phyloP scores from a whole-genome alignment of 30 jellyfish, hydroid and myxozoan species.

The Calvadosia cruxmelitensis region DNA sequence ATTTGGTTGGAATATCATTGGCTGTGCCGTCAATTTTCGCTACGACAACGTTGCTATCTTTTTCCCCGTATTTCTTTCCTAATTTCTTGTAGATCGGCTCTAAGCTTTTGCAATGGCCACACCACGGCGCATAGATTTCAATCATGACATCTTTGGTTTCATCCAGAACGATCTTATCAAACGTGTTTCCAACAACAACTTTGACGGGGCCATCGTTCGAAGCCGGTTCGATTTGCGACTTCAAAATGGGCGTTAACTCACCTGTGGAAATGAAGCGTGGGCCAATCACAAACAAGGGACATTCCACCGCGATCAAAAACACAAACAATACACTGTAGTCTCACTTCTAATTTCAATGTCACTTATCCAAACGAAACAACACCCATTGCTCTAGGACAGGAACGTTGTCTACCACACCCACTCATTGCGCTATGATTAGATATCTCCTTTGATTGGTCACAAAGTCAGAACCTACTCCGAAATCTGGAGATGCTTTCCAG shows the following conservation, averaged over 20 bases:
- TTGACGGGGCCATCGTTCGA: conserved; percentile 81
- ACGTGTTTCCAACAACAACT: conserved; percentile 88
- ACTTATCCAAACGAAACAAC: no score
- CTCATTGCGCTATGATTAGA: no score
- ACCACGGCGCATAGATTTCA: conserved; percentile 99
- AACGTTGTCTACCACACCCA: no score
- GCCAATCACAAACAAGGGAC: no score
- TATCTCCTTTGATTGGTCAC: no score
- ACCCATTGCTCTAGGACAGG: no score
- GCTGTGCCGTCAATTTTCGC: conserved; percentile 96
- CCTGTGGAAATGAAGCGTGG: conserved; percentile 54
- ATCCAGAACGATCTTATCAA: conserved; percentile 86
- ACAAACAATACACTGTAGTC: no score
- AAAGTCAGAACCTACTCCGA: no score
- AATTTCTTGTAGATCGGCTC: conserved; percentile 75
- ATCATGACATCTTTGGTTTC: conserved; percentile 84
- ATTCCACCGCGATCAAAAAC: no score
- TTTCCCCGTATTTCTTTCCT: conserved; percentile 71
- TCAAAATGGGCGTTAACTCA: conserved; percentile 59
- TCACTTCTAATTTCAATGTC: no score
- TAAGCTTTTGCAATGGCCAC: conserved; percentile 98
- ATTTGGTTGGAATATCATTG: conserved; percentile 76
- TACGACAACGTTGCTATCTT: conserved; percentile 70
- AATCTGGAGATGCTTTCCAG: no score
- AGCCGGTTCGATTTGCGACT: conserved; percentile 79